A percentile compares a stretch with the other conserved stretches of the same genome.
Conservation (phyloP, 1,140 invertebrate species). For the Conus betulinus region DNA sequence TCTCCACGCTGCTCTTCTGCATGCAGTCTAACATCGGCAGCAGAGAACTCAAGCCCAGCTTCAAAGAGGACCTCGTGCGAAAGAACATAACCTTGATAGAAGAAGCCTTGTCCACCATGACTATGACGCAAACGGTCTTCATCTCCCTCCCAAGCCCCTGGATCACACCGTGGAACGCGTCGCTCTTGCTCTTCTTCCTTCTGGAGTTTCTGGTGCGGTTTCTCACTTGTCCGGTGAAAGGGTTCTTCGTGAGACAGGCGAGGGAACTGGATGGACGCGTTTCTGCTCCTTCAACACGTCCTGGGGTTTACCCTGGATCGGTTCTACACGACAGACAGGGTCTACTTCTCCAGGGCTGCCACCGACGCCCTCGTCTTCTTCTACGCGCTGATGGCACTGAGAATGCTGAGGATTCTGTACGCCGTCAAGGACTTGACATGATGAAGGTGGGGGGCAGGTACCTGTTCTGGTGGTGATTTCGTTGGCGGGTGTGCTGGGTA, state of each 20-base stretch:
- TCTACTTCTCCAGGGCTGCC: neutral
- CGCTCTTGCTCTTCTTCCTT: slow-evolving; percentile 75
- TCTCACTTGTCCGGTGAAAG: slow-evolving; percentile 62
- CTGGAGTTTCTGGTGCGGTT: slow-evolving; percentile 68
- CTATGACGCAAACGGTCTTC: neutral
- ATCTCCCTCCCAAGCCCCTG: neutral
- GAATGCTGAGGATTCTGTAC: slow-evolving; percentile 98
- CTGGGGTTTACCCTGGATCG: neutral
- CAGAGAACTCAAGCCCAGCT: neutral
- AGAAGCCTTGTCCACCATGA: too few relatives aligned
- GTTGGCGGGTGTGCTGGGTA: too few relatives aligned
- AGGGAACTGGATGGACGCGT: slow-evolving; percentile 38
- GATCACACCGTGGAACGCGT: neutral
- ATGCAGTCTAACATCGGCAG: neutral
- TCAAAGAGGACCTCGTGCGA: neutral
- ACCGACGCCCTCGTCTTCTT: slow-evolving; percentile 51
- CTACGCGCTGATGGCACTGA: slow-evolving; percentile 95
- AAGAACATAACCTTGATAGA: neutral
- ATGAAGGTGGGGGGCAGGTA: slow-evolving; percentile 83
- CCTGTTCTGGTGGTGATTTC: too few relatives aligned
- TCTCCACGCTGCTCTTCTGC: neutral
- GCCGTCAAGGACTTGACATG: slow-evolving; percentile 83
- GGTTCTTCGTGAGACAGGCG: slow-evolving; percentile 87
- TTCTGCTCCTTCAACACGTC: neutral
- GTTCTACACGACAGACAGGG: slow-evolving; percentile 36